Percentiles rank a stretch among this genome's conserved stretches.
Evolutionary conservation across 2,888 invertebrate species (phyloP).

Genomic region (Fabriciana adippe): DNA sequence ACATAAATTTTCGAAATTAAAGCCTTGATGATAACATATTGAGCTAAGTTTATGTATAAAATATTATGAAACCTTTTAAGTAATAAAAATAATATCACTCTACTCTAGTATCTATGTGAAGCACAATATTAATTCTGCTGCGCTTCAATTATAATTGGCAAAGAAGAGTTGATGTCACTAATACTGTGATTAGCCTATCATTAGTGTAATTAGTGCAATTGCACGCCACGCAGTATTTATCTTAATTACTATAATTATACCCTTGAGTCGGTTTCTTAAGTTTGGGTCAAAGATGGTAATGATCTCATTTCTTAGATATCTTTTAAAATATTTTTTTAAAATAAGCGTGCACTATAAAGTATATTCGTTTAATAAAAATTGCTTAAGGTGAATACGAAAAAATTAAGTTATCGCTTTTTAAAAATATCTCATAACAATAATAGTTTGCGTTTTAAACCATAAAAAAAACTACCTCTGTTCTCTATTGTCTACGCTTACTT

Average conservation of each 20-base stretch:
- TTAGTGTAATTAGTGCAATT: constrained; percentile 23
- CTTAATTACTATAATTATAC: constrained; percentile 12
- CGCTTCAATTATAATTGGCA: not conserved
- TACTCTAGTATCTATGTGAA: not conserved
- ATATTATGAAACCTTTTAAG: too few relatives aligned
- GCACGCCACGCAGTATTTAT: constrained; percentile 9
- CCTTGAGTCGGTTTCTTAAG: not conserved
- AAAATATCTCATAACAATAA: too few relatives aligned
- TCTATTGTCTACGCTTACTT: too few relatives aligned
- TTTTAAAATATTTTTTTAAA: not conserved
- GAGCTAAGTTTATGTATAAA: too few relatives aligned
- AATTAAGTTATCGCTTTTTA: too few relatives aligned
- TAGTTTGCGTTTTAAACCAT: too few relatives aligned
- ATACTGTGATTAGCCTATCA: constrained; percentile 6
- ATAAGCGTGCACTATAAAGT: not conserved
- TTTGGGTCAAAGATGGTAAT: not conserved
- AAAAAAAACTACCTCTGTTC: too few relatives aligned
- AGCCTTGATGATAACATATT: too few relatives aligned
- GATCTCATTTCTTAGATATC: not conserved
- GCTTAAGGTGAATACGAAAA: not conserved
- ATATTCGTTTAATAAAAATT: not conserved
- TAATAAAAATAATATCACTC: too few relatives aligned
- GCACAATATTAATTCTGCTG: not conserved
- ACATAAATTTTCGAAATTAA: too few relatives aligned
- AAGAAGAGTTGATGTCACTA: constrained; percentile 5